These are phyloP conservation scores for Psylliodes chrysocephalus DNA, from an alignment of 2,888 invertebrate species.

Conservation along the genomic window DNA sequence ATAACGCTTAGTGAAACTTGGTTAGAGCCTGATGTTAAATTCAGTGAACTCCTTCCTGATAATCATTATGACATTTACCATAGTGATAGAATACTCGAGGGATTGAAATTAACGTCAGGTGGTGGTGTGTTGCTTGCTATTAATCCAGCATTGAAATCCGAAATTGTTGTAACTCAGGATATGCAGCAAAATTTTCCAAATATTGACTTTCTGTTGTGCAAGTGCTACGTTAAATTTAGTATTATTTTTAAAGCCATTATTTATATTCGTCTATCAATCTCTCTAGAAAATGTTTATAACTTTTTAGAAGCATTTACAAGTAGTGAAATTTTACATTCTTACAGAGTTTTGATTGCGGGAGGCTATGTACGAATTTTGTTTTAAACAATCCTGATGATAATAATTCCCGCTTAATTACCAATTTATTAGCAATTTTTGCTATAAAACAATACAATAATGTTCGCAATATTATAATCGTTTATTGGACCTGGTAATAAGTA, in stretches of 20 bases:
- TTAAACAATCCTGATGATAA: too few species aligned
- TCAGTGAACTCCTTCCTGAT: constrained; percentile 1
- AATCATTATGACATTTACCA: constrained; percentile 13
- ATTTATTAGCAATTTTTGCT: too few species aligned
- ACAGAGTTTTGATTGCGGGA: too few species aligned
- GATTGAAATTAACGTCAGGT: too few species aligned
- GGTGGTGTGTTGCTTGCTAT: constrained; percentile 18
- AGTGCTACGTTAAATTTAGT: not conserved
- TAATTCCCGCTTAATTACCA: too few species aligned
- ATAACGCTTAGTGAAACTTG: constrained; percentile 21
- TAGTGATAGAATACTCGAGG: constrained; percentile 16
- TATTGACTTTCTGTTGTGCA: constrained; percentile 5
- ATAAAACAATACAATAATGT: too few species aligned
- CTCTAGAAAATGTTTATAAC: not conserved
- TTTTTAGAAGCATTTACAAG: not conserved
- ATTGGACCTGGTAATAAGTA: too few species aligned
- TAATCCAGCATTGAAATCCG: not conserved
- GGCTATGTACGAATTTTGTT: too few species aligned
- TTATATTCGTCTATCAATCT: not conserved
- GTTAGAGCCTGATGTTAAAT: constrained; percentile 2
- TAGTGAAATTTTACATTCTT: not conserved
- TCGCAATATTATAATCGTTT: too few species aligned
- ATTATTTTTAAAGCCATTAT: not conserved
- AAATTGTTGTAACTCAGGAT: not conserved
- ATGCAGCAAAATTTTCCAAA: constrained; percentile 3